phyloP scores from a whole-genome alignment of 2,888 invertebrate species.

The Cataglyphis rosenhaueri region DNA sequence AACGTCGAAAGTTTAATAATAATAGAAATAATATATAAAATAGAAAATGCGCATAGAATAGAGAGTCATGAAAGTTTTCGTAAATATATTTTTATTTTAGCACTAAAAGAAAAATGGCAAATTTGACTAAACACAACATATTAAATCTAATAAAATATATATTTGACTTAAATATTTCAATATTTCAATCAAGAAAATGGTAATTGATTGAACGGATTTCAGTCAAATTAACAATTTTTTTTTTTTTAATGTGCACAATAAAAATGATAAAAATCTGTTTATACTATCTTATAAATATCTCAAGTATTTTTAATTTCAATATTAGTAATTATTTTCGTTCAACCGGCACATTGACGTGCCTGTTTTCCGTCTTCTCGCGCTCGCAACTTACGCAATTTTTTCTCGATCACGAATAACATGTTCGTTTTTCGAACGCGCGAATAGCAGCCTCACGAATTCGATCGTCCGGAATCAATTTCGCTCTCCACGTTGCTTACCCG shows the following conservation, averaged over 20 bases:
- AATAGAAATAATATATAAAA: neutral
- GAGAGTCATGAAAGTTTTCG: neutral
- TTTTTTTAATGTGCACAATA: too few relatives aligned
- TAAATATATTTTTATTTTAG: neutral
- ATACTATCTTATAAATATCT: neutral
- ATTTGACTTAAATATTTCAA: too few relatives aligned
- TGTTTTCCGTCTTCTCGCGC: neutral
- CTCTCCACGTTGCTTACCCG: slow-evolving; percentile 39
- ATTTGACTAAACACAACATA: too few relatives aligned
- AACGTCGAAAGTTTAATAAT: neutral
- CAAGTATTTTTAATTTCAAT: neutral
- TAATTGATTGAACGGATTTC: too few relatives aligned
- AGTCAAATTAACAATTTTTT: too few relatives aligned
- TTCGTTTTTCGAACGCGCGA: slow-evolving; percentile 19
- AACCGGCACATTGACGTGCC: neutral
- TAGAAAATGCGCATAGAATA: neutral
- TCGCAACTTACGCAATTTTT: slow-evolving; percentile 10
- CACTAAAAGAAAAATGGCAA: too few relatives aligned
- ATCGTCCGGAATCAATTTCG: slow-evolving; percentile 32
- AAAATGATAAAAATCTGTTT: neutral
- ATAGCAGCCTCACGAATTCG: neutral
- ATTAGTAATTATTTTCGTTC: neutral
- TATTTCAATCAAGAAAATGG: too few relatives aligned
- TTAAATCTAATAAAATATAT: too few relatives aligned
- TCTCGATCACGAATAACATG: slow-evolving; percentile 24